phyloP scores from a whole-genome alignment of 2,888 invertebrate genomes.

The Nymphalis c-album region DNA sequence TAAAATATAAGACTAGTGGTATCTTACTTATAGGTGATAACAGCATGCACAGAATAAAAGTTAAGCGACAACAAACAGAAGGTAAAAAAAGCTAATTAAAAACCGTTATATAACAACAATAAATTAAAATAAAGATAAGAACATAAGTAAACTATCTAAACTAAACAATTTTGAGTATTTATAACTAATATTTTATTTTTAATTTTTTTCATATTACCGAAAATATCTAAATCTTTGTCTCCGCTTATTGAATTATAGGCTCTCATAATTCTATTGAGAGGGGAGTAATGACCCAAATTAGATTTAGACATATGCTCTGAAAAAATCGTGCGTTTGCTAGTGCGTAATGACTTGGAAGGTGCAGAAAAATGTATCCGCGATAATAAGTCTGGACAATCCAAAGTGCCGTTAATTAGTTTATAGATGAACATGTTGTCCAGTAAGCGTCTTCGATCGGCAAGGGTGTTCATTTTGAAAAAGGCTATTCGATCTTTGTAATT shows the following conservation, averaged over 20 bases:
- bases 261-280: not conserved
- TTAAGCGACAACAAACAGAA: too few relatives aligned
- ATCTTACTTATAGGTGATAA: too few relatives aligned
- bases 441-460: not conserved
- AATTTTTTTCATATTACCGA: not conserved
- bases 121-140: too few relatives aligned
- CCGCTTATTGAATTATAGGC: not conserved
- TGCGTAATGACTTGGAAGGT: not conserved
- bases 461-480: too few relatives aligned
- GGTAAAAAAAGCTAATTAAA: too few relatives aligned
- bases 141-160: not conserved
- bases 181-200: not conserved
- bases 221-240: slow-evolving; percentile 2
- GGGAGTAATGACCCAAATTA: not conserved
- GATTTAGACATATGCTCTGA: not conserved
- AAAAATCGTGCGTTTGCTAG: not conserved
- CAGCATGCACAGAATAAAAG: too few relatives aligned
- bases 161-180: not conserved
- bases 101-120: too few relatives aligned
- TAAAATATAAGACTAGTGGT: too few relatives aligned
- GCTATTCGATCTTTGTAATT: too few relatives aligned
- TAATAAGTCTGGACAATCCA: too few relatives aligned
- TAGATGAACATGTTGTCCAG: not conserved
- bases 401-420: not conserved
- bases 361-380: too few relatives aligned